phyloP scores from a whole-genome alignment of 2,797 vertebrate species.

The Bradypus variegatus region DNA sequence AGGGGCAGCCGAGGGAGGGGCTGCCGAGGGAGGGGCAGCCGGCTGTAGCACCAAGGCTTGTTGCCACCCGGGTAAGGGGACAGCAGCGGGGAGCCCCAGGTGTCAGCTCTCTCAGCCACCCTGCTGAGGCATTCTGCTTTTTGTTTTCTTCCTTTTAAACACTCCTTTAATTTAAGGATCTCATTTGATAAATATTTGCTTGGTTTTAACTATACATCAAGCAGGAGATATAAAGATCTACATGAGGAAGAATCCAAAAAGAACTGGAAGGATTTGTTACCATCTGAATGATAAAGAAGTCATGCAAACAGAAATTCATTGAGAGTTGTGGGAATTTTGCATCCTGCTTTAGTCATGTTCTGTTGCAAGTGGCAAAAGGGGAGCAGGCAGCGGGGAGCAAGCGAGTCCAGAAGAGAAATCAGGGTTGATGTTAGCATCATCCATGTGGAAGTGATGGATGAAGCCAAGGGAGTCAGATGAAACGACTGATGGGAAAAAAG shows the following conservation, averaged over 20 bases:
- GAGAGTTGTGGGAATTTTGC: neutral
- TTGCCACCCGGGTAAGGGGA: neutral
- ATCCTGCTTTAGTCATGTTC: neutral
- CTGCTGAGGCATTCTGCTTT: neutral
- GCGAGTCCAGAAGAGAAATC: neutral
- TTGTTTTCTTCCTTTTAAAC: neutral
- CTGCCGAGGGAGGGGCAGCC: neutral
- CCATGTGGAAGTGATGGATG: neutral
- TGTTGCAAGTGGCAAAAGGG: neutral
- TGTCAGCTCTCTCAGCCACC: rapidly evolving
- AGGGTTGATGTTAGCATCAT: neutral
- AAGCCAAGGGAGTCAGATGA: neutral
- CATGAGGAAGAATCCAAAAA: neutral
- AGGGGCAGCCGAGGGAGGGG: neutral
- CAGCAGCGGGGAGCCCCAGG: rapidly evolving
- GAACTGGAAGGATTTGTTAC: neutral
- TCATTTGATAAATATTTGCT: neutral
- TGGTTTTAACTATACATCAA: too few species aligned
- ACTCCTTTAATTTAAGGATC: neutral
- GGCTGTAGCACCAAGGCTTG: rapidly evolving
- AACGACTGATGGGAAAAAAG: neutral
- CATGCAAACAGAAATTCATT: neutral
- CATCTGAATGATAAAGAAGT: neutral
- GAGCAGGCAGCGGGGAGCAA: neutral
- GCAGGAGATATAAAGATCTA: neutral